phyloP scores from a whole-genome alignment of 2,797 vertebrate genomes.

The Sebastes umbrosus region DNA sequence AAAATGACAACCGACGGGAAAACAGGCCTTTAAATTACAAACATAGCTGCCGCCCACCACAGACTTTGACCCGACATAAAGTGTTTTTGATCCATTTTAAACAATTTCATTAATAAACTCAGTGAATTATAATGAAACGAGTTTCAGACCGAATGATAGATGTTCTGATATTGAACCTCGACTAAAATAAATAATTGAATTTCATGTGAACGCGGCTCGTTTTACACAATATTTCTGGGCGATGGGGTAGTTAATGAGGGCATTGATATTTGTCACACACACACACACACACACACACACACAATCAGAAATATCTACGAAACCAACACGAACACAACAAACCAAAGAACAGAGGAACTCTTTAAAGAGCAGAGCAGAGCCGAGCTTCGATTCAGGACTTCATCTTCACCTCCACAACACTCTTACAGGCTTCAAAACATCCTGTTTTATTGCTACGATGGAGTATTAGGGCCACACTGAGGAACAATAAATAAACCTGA shows the following conservation, averaged over 20 bases:
- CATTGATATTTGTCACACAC: neutral
- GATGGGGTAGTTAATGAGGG: neutral
- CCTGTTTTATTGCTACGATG: neutral
- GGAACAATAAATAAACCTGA: too few species aligned
- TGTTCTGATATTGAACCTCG: neutral
- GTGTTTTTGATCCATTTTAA: too few species aligned
- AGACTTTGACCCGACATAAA: neutral
- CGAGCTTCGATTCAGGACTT: slow-evolving; percentile 1
- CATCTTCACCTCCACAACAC: neutral
- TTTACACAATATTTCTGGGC: neutral
- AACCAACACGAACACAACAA: slow-evolving; percentile 32
- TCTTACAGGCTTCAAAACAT: neutral
- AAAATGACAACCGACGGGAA: neutral
- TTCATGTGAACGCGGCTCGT: neutral
- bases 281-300: neutral
- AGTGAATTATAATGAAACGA: neutral
- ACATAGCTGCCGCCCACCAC: neutral
- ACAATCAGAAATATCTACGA: neutral
- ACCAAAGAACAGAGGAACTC: slow-evolving; percentile 37
- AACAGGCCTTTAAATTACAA: neutral
- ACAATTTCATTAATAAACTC: neutral
- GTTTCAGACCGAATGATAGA: neutral
- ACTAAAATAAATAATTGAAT: neutral
- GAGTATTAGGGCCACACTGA: too few species aligned
- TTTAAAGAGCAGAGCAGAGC: neutral